Base-by-base conservation (phyloP, 2,888 invertebrate genomes). In the Mimas tiliae region DNA sequence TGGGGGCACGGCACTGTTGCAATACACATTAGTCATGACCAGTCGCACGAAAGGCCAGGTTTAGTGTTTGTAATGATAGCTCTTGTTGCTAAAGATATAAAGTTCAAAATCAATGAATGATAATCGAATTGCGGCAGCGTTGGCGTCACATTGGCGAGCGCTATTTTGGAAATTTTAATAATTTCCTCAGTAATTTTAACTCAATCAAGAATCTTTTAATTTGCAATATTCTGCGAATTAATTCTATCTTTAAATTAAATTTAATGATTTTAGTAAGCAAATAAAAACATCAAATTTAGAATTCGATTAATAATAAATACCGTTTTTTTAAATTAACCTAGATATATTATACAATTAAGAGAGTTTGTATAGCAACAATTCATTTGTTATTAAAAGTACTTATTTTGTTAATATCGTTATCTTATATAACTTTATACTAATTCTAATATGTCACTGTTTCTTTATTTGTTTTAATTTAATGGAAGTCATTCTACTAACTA, bases 21-120 rank as follows among this genome's bases (percentile, higher is more conserved):
- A 85, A 85, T 76, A 78, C 77, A 78, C 74, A 74, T 84, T 82
- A 84, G 81, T 85, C 86, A 86, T 77, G 78, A 75, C 65, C 65
- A 68, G 64, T 67, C 63, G 75, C 82, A 75, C 74, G 80, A 83
- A 82, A 84, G 74, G 74, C 72, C 72, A 47, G 65, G 9, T 33
- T 65, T 65, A 66, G 38, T 65, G 62, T 67, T 64, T 34, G 51
- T 21, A 38, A 51, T 38, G 12, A 64, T 50, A 50, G 33, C 14
- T 38, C 48, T 64, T 64, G 12, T 64, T n/a, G n/a, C 42, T 6
- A 19, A 11, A 12, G 1, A 0, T 2, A 6, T 69, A 58, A 65
- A 65, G 65, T 65, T 68, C 14, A 67, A 19, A 65, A 55, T 72
- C 21, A 16, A 47, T 38, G 12, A 42, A 58, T 42, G 19, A 58